These are phyloP conservation scores for Liparis tanakae DNA, from an alignment of 2,797 vertebrate genomes.

Conservation along the genomic window DNA sequence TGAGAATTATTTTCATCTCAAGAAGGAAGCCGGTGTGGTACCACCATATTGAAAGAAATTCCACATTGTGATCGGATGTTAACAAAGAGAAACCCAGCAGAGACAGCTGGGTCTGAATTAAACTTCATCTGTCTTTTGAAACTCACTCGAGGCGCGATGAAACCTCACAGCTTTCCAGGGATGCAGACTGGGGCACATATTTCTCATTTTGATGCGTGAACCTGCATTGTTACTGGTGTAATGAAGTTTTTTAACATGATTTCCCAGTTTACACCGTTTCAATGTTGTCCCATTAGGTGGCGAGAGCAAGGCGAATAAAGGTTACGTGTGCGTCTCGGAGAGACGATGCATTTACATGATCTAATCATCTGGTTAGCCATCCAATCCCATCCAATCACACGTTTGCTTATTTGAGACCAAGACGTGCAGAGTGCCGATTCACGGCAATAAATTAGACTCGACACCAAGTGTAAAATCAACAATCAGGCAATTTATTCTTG, in stretches of 20 bases:
- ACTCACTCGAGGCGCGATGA: background rate
- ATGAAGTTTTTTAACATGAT: background rate
- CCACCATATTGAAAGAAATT: constrained; percentile 5
- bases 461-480: no score
- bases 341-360: no score
- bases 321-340: background rate
- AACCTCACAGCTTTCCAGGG: constrained; percentile 10
- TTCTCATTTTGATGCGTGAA: background rate
- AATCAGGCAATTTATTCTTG: no score
- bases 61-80: background rate
- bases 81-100: background rate
- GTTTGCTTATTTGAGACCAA: background rate
- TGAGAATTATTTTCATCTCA: constrained; percentile 3
- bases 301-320: background rate
- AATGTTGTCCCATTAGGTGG: background rate
- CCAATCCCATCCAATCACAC: background rate
- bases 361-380: background rate
- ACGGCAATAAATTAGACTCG: background rate
- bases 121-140: background rate
- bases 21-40: background rate
- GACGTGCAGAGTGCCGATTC: background rate
- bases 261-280: constrained; percentile 2
- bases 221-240: constrained; percentile 9
- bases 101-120: constrained; percentile 4
- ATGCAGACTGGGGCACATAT: background rate